Base-by-base conservation (phyloP, 2,888 invertebrate genomes). In the Drosophila affinis region DNA sequence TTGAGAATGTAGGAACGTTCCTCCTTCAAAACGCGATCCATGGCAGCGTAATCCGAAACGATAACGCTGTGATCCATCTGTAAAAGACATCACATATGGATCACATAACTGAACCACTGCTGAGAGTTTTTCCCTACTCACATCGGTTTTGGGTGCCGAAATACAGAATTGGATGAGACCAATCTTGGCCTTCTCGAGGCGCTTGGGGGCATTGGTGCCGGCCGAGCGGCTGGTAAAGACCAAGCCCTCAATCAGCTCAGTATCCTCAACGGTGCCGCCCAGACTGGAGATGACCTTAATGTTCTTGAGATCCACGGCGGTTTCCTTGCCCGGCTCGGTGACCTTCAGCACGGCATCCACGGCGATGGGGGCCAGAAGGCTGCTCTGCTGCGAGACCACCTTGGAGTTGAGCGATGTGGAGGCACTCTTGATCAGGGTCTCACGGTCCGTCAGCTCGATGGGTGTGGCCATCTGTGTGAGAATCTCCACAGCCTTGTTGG, bases 131-230 rank as follows among this genome's bases (percentile, higher is more conserved):
- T 1, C 0, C 10, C 9, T 17, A 93, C 95, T 94, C 91, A 97
- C 97, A 93, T 99, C 99, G 62, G 99, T 99, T 93, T 99, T 99
- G 9, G 99, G 99, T 59, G 99, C 98, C 14, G 99, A 99, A 92
- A 99, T 97, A 92, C 99, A 99, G 93, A 99, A 99, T 92, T 99
- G 99, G 79, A 99, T 99, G 17, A 99, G 95, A 69, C 97, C 99
- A 92, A 99, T 98, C 93, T 98, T 99, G 7, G 99, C 99, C 91
- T 99, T 99, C 92, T 99, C 99, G 68, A 99, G 94, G 81, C 96
- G 95, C 88, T 96, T 97, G 0, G 99, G 98, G 0, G 98, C 99
- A 90, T 97, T 98, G 24, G 96, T 95, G 87, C 98, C 97, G 59
- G 97, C 94, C 0, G 97, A 94, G 88, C 96, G 96, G 90, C 97